A percentile compares a stretch with the other conserved stretches of the same genome.
Conservation (phyloP, 2,888 invertebrate genomes). For the Caenorhabditis sp. region DNA sequence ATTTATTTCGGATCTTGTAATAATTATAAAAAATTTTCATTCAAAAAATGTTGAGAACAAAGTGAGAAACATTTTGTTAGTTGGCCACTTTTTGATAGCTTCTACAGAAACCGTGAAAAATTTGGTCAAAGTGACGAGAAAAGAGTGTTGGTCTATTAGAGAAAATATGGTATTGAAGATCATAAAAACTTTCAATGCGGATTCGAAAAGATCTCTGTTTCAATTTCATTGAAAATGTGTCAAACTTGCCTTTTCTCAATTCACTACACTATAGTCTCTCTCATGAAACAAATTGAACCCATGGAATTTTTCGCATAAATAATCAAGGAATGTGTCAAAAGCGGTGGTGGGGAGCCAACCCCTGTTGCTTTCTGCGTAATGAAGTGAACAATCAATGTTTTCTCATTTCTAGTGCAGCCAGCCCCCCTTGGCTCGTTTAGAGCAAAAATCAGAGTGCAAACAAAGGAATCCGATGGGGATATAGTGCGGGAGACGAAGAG, state of each 20-base stretch:
- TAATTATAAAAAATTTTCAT: background rate
- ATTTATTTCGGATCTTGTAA: background rate
- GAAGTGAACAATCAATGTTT: conserved; percentile 52
- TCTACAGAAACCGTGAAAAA: too few species aligned
- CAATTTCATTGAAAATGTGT: too few species aligned
- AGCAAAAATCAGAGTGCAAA: conserved; percentile 52
- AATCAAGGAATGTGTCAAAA: conserved; percentile 31
- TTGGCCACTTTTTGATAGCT: too few species aligned
- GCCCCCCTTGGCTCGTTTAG: conserved; percentile 28
- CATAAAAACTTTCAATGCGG: too few species aligned
- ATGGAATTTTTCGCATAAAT: background rate
- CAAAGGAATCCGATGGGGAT: conserved; percentile 20
- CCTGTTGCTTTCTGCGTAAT: conserved; percentile 44
- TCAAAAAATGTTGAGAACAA: too few species aligned
- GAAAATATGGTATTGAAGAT: too few species aligned
- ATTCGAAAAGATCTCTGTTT: too few species aligned
- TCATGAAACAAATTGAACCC: conserved; percentile 26
- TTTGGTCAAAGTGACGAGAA: too few species aligned
- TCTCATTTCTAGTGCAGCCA: conserved; percentile 46
- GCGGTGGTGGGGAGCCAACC: background rate
- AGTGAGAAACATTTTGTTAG: too few species aligned
- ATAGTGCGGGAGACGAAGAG: conserved; percentile 15
- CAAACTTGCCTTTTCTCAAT: too few species aligned
- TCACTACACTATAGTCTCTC: background rate
- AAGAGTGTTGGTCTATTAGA: too few species aligned